These are phyloP conservation scores for Latrodectus geometricus DNA, from an alignment of 1,140 invertebrate genomes.

Conservation along the genomic window DNA sequence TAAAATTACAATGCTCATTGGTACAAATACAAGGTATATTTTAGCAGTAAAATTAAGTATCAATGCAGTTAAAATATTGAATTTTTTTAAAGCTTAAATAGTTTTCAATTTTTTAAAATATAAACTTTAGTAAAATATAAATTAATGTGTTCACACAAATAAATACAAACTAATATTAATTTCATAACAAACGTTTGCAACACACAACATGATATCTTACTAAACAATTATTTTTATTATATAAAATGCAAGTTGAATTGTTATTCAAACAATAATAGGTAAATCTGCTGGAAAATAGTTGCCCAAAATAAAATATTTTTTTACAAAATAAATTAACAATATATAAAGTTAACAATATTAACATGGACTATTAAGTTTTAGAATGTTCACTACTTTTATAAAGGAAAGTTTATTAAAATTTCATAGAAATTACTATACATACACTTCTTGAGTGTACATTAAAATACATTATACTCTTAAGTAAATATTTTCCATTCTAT, in stretches of 20 bases:
- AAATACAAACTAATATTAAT: too few species aligned
- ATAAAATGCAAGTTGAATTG: too few species aligned
- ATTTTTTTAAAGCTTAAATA: too few species aligned
- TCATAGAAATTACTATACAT: conserved; percentile 48
- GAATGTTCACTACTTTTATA: too few species aligned
- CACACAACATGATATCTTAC: too few species aligned
- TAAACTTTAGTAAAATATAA: too few species aligned
- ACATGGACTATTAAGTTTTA: not conserved
- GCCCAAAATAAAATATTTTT: not conserved
- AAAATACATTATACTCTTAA: conserved; percentile 22
- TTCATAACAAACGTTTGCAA: too few species aligned
- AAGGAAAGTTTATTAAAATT: conserved; percentile 6
- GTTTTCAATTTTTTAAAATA: too few species aligned
- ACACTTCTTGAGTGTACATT: conserved; percentile 40
- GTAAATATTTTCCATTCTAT: conserved; percentile 2
- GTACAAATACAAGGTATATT: conserved; percentile 5
- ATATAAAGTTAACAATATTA: not conserved
- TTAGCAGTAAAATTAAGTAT: not conserved
- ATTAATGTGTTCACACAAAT: too few species aligned
- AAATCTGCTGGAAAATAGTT: too few species aligned
- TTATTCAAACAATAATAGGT: too few species aligned
- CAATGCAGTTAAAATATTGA: not conserved
- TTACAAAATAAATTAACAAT: not conserved
- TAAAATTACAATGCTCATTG: not conserved
- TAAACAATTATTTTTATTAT: too few species aligned